Evolutionary conservation across 2,113 vertebrate genomes (phyloP).

Genomic region (Rhynchopsitta pachyrhyncha): DNA sequence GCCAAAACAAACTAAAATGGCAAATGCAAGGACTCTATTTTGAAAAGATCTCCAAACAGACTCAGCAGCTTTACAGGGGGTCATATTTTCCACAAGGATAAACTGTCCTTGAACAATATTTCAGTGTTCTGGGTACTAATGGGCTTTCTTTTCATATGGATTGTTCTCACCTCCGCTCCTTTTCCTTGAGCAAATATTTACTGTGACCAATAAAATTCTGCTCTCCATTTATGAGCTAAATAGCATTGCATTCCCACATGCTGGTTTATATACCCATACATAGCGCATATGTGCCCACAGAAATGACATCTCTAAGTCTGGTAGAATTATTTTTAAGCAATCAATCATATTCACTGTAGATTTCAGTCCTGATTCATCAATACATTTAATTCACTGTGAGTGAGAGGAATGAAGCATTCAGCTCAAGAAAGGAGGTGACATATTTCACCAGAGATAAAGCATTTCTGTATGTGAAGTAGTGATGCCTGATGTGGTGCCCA

Average conservation of each 20-base stretch:
- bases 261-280: conserved; percentile 37
- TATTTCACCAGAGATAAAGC: conserved; percentile 5
- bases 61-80: conserved; percentile 51
- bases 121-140: conserved; percentile 30
- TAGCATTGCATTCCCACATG: conserved; percentile 10
- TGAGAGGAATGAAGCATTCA: not conserved
- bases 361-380: conserved; percentile 36
- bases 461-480: not conserved
- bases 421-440: conserved; percentile 21
- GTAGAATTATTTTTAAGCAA: conserved; percentile 54
- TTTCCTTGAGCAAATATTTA: conserved; percentile 59
- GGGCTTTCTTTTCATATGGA: conserved; percentile 51
- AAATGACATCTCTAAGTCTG: conserved; percentile 45
- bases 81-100: conserved; percentile 71
- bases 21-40: conserved; percentile 69
- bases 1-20: conserved; percentile 72
- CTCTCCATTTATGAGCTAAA: conserved; percentile 55
- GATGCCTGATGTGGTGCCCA: not conserved
- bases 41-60: conserved; percentile 68
- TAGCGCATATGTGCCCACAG: not conserved
- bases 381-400: conserved; percentile 33
- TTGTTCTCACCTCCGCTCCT: conserved; percentile 40
- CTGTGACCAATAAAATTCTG: conserved; percentile 56
- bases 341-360: conserved; percentile 44
- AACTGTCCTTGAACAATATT: conserved; percentile 66